Conservation (phyloP, 2,888 invertebrate genomes). For the Lycophotia porphyrea region DNA sequence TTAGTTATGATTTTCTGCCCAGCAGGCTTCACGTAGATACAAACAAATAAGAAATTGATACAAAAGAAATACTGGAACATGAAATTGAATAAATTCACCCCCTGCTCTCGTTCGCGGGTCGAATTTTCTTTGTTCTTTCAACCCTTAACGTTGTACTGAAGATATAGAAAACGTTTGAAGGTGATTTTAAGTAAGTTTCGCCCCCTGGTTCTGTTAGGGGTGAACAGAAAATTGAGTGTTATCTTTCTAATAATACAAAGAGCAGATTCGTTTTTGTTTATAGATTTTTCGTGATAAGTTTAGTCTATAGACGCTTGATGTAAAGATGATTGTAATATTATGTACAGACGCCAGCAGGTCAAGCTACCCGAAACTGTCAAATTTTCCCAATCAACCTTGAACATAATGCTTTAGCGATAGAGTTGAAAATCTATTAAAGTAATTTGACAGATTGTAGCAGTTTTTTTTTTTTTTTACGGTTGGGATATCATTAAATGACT, state of each 20-base stretch:
- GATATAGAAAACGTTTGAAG: conserved; percentile 59
- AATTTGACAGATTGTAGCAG: too few species aligned
- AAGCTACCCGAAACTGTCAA: too few species aligned
- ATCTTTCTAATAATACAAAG: conserved; percentile 27
- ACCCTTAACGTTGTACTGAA: conserved; percentile 52
- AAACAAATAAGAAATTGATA: conserved; percentile 59
- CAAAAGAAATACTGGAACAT: conserved; percentile 63
- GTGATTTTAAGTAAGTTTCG: conserved; percentile 60
- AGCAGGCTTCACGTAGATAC: conserved; percentile 42
- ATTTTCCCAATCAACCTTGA: too few species aligned
- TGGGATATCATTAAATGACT: too few species aligned
- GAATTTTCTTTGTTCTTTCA: conserved; percentile 61
- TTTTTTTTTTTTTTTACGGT: too few species aligned
- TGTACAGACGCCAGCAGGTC: too few species aligned
- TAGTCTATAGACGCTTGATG: not conserved
- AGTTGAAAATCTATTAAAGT: too few species aligned
- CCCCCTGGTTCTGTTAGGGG: conserved; percentile 12
- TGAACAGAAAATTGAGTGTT: conserved; percentile 36
- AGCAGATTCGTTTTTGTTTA: conserved; percentile 11
- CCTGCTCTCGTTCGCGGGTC: conserved; percentile 48
- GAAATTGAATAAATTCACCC: conserved; percentile 66
- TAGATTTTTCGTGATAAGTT: not conserved
- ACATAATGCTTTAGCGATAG: too few species aligned
- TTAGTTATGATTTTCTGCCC: conserved; percentile 59
- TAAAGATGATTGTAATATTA: too few species aligned